These are phyloP conservation scores for Pseudonaja textilis DNA, from an alignment of 2,113 vertebrate species.

Conservation along the genomic window DNA sequence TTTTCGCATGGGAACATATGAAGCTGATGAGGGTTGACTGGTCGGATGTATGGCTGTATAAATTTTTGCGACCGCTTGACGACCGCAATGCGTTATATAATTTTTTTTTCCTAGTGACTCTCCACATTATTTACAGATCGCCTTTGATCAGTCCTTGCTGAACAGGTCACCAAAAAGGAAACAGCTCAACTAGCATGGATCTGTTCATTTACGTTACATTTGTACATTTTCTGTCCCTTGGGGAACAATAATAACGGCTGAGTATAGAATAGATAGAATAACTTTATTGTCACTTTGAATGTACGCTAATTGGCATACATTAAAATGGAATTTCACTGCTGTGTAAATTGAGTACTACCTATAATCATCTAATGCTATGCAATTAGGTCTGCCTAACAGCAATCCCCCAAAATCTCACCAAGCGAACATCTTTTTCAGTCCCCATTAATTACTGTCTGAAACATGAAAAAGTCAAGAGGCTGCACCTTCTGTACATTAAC, in stretches of 20 bases:
- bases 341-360: not conserved
- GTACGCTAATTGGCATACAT: too few species aligned
- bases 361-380: not conserved
- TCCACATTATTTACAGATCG: not conserved
- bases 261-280: too few species aligned
- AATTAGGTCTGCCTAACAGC: not conserved
- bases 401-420: not conserved
- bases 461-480: not conserved
- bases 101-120: not conserved
- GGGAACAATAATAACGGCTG: not conserved
- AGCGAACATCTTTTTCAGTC: not conserved
- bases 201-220: not conserved
- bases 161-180: not conserved
- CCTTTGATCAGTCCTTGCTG: not conserved
- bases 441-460: not conserved
- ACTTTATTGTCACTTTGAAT: too few species aligned
- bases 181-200: not conserved
- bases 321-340: too few species aligned
- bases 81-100: not conserved
- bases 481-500: not conserved
- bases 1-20: not conserved
- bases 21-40: not conserved
- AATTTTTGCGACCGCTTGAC: not conserved
- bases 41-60: not conserved
- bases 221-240: not conserved